Base-by-base conservation (phyloP, 2,113 vertebrate species). In the Prochilodus magdalenae region DNA sequence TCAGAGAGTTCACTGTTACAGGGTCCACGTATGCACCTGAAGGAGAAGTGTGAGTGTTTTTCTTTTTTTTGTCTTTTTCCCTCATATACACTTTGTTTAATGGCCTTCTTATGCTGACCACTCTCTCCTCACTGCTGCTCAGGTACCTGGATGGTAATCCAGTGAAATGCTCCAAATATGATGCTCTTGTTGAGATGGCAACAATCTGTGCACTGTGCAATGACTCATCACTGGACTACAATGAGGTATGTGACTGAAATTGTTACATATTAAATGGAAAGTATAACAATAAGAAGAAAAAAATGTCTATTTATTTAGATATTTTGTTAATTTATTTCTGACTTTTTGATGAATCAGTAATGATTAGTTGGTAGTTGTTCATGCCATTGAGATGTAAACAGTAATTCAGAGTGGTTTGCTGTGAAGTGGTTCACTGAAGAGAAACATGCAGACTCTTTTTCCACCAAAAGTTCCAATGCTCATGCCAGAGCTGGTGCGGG, bases 181-280 rank as follows among this genome's bases (percentile, higher is more conserved):
- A 99, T 29, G 96, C 92, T 16, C 91, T 99, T 76, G 95, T 99
- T 88, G 98, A 99, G 92, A 90, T 99, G 85, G 98, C 98, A 75
- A 96, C 97, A 0, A 98, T 99, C 88, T 99, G 98, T 89, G 97
- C 98, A 0, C 96, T 99, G 78, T 99, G 98, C 87, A 99, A 99
- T 75, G 98, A 99, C 90, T 99, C 98, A 59, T 98, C 98, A 24
- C 89, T 99, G 93, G 98, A 99, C 89, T 99, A 94, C 87, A 99
- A 99, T 80, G 98, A 99, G 93, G 98, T 98, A 79, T 80, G 95
- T 77, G 22, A 5, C 3, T 36, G 12, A 5, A 76, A 20, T 62
- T 20, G 69, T 71, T 72, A 15, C 53, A n/a, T 18, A 16, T 51
- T 44, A 44, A 1, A 11, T 10, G 5, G 40, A 44, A 44, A 44